Evolutionary conservation across 2,797 vertebrate genomes (phyloP).

Genomic region (Pristis pectinata): DNA sequence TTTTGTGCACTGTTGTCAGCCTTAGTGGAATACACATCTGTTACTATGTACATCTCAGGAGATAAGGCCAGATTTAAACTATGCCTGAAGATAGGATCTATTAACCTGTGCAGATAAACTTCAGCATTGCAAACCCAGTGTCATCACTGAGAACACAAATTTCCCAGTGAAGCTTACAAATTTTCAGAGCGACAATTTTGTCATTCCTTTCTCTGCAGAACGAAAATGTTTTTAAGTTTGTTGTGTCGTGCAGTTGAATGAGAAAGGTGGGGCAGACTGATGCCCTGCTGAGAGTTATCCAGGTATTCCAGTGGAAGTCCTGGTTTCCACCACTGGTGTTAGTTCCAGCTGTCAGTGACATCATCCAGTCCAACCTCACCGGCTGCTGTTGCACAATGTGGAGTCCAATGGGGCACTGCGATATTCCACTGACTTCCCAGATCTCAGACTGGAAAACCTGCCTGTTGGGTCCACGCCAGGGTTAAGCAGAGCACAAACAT

Average conservation of each 20-base stretch:
- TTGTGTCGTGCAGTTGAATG: background rate
- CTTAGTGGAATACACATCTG: conserved; percentile 28
- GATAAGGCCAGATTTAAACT: conserved; percentile 16
- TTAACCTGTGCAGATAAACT: conserved; percentile 3
- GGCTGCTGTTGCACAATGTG: too few relatives aligned
- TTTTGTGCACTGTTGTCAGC: background rate
- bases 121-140: background rate
- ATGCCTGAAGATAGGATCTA: conserved; percentile 14
- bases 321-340: too few relatives aligned
- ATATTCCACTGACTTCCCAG: too few relatives aligned
- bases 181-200: background rate
- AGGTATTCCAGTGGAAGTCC: too few relatives aligned
- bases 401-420: too few relatives aligned
- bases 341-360: too few relatives aligned
- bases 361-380: too few relatives aligned
- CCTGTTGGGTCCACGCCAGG: too few relatives aligned
- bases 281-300: too few relatives aligned
- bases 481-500: too few relatives aligned
- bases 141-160: conserved; percentile 6
- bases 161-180: background rate
- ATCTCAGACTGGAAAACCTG: too few relatives aligned
- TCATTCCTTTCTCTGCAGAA: background rate
- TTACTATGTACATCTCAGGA: background rate
- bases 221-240: background rate
- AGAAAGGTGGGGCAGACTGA: background rate